Evolutionary conservation across 2,797 vertebrate genomes (phyloP).

Genomic region (Eremophila alpestris): DNA sequence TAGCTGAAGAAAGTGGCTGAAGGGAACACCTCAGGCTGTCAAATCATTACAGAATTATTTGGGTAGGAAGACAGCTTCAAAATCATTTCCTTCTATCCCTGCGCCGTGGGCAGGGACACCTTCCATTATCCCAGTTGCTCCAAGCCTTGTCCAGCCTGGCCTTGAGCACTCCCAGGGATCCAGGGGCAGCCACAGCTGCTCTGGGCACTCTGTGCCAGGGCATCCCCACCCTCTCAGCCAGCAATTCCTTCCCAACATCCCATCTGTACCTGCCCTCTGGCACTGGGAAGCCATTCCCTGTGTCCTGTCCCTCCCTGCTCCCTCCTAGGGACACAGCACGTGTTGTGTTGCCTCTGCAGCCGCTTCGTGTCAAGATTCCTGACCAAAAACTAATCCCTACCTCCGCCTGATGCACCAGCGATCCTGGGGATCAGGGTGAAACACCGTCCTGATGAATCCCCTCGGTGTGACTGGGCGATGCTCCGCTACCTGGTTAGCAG

Average conservation of each 20-base stretch:
- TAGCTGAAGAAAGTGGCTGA: accelerated
- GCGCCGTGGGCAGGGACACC: not conserved
- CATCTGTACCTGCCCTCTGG: not conserved
- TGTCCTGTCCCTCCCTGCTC: accelerated
- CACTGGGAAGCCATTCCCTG: not conserved
- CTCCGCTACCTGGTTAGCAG: not conserved
- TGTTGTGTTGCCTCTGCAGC: not conserved
- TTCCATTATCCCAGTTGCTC: accelerated
- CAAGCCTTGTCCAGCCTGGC: accelerated
- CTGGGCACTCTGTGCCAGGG: not conserved
- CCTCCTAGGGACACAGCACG: accelerated
- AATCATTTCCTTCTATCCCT: accelerated
- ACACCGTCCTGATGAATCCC: accelerated
- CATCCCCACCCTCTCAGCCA: not conserved
- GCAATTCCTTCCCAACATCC: not conserved
- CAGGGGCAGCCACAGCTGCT: not conserved
- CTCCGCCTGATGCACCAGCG: not conserved
- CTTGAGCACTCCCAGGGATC: not conserved
- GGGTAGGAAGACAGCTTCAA: not conserved
- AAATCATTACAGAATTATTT: not conserved
- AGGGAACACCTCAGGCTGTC: not conserved
- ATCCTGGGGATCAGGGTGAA: accelerated
- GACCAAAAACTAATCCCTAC: accelerated
- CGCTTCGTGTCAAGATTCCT: accelerated
- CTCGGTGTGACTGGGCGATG: accelerated